Percentiles rank a stretch among this genome's conserved stretches.
These are phyloP conservation scores for Lacerta agilis DNA, from an alignment of 2,797 vertebrate species.

Conservation along the genomic window DNA sequence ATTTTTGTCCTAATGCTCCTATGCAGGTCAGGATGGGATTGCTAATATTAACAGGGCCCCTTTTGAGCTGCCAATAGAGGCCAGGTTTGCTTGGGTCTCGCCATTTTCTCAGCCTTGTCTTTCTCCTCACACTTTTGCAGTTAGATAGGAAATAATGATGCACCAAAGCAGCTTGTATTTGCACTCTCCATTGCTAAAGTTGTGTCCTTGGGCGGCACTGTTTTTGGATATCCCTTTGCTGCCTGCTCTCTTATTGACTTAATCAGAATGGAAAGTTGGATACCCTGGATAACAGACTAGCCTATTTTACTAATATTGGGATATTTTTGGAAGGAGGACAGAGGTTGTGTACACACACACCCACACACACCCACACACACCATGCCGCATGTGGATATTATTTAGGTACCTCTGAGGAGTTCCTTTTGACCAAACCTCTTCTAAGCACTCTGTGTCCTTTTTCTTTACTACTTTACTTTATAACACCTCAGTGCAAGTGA, in stretches of 20 bases:
- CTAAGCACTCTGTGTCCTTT: not conserved
- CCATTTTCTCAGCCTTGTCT: not conserved
- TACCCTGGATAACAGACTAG: not conserved
- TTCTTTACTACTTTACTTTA: too few species aligned
- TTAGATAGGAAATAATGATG: not conserved
- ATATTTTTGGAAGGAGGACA: not conserved
- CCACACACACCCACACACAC: too few species aligned
- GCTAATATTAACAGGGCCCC: too few species aligned
- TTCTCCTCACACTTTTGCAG: not conserved
- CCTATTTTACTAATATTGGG: not conserved
- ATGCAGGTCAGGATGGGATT: not conserved
- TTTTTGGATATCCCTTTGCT: not conserved
- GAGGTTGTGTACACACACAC: not conserved
- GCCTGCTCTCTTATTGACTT: not conserved
- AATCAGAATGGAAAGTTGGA: not conserved
- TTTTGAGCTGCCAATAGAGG: not conserved
- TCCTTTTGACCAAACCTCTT: not conserved
- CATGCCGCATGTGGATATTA: not conserved
- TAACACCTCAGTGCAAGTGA: not conserved
- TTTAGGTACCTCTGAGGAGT: not conserved
- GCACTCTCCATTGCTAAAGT: not conserved
- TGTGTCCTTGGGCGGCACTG: not conserved
- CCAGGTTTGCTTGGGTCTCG: not conserved
- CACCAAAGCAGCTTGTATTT: not conserved
- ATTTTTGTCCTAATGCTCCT: not conserved